Percentiles rank a stretch among this genome's conserved stretches.
phyloP scores from a whole-genome alignment of 2,888 invertebrate species.

The Calameuta filiformis region DNA sequence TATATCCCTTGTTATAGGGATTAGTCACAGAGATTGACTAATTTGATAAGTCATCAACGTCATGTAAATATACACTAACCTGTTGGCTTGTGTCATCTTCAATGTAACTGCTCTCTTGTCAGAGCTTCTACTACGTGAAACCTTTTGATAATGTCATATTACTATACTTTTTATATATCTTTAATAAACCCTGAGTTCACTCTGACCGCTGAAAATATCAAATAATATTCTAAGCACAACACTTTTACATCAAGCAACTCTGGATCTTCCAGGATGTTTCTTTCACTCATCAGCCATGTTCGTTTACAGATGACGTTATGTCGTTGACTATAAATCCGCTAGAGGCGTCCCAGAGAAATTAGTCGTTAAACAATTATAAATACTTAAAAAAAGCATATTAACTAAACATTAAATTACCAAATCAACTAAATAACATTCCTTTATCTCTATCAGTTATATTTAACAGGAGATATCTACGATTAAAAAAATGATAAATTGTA shows the following conservation, averaged over 20 bases:
- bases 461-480: not conserved
- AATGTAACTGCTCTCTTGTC: not conserved
- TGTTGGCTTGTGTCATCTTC: slow-evolving; percentile 58
- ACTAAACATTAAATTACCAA: not conserved
- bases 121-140: not conserved
- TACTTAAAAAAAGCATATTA: not conserved
- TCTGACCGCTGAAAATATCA: not conserved
- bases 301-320: not conserved
- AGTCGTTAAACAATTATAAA: not conserved
- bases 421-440: not conserved
- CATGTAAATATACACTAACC: slow-evolving; percentile 53
- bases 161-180: not conserved
- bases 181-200: not conserved
- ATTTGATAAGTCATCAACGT: slow-evolving; percentile 31
- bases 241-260: not conserved
- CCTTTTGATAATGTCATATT: not conserved
- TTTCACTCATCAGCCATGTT: not conserved
- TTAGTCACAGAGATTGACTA: slow-evolving; percentile 4
- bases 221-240: not conserved
- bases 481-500: not conserved
- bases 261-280: not conserved
- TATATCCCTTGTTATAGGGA: slow-evolving; percentile 29
- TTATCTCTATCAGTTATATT: not conserved
- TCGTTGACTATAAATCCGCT: not conserved
- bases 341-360: not conserved